Base-by-base conservation (phyloP, 2,888 invertebrate genomes). In the Nemoura dubitans region DNA sequence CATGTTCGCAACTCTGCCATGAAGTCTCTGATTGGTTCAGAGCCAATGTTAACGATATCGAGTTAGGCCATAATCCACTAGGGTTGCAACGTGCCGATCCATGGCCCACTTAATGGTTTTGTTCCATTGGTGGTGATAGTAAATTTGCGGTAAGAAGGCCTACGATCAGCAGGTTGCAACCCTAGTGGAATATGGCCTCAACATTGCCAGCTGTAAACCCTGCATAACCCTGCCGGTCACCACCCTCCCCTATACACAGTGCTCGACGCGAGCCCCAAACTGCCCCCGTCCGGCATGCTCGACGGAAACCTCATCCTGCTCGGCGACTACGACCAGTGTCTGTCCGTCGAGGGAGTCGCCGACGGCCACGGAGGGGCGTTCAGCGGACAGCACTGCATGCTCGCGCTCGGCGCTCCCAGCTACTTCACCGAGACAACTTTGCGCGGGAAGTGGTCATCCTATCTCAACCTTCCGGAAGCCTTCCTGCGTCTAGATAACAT, bases 261-360 rank as follows among this genome's bases (percentile, higher is more conserved):
- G 92, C 88, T 92, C 28, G 93, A 93, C 89, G 90, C 93, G 0
- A 92, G 92, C 1, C 92, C 92, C 0, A 93, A 92, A 89, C 88
- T 92, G 0, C 92, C 92, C 77, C 16, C 14, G 21, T 90, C 91
- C 16, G 93, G 93, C 0, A 87, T 93, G 27, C 88, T 92, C 7
- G 87, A 89, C 5, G 93, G 93, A 0, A 92, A 93, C 88, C 88
- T 91, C 16, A 90, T 91, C 26, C 92, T 92, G 87, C 89, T 92
- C 42, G 93, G 93, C 21, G 91, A 91, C 87, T 93, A 90, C 89
- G 91, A 91, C 86, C 91, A 93, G 89, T 93, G 93, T 88, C 87
- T 89, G 14, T 85, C 87, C 7, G 83, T 89, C 25, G 76, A 89
- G 80, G 89, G 87, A 86, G 90, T 89, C 0, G 88, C 89, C 14